These are phyloP conservation scores for Scomber colias DNA, from an alignment of 2,113 vertebrate genomes.

Conservation along the genomic window DNA sequence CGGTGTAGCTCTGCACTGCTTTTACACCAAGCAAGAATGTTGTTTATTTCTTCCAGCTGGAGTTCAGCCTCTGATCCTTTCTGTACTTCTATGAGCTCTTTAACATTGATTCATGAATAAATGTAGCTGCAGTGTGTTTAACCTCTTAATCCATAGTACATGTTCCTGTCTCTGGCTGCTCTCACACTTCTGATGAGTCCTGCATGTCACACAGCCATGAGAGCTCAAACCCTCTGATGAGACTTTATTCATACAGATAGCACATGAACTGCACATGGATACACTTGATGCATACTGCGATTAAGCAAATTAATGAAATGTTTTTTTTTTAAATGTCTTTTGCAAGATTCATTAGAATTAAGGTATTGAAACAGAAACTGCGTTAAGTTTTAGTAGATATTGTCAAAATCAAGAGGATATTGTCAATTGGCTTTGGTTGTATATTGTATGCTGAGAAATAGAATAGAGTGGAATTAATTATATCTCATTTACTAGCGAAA, in stretches of 20 bases:
- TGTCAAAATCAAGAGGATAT: not conserved
- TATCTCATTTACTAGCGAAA: no score
- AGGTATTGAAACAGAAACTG: no score
- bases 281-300: no score
- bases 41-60: conserved; percentile 37
- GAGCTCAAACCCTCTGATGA: not conserved
- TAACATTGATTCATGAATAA: not conserved
- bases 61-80: not conserved
- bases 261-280: not conserved
- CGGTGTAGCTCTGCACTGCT: conserved; percentile 11
- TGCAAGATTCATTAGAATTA: no score
- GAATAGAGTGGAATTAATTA: no score
- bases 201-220: not conserved
- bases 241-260: conserved; percentile 22
- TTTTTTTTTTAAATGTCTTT: no score
- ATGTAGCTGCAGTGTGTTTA: not conserved
- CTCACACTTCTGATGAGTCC: conserved; percentile 8
- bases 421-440: no score
- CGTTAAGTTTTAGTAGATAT: no score
- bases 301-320: no score
- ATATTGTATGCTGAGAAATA: no score
- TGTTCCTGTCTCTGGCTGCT: not conserved
- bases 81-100: conserved; percentile 2
- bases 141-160: not conserved
- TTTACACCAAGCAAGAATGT: not conserved